These are phyloP conservation scores for Galeruca laticollis DNA, from an alignment of 2,888 invertebrate genomes.

Conservation along the genomic window DNA sequence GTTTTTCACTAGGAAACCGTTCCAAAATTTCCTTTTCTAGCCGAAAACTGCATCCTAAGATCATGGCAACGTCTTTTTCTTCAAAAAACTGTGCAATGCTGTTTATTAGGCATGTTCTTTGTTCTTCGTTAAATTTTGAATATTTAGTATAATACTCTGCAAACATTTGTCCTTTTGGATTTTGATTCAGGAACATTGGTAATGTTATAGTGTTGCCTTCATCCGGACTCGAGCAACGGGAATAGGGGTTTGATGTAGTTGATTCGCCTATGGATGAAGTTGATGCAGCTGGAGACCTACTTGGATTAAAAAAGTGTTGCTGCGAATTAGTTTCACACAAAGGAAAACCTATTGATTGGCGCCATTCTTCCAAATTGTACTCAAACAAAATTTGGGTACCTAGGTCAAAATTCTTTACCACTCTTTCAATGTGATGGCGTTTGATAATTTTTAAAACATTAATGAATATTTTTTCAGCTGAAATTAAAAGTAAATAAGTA, in stretches of 20 bases:
- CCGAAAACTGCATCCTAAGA: too few relatives aligned
- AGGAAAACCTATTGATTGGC: constrained; percentile 41
- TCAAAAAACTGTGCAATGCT: constrained; percentile 35
- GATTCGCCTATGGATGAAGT: constrained; percentile 12
- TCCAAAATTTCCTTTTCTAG: too few relatives aligned
- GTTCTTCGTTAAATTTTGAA: constrained; percentile 46
- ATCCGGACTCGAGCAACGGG: constrained; percentile 4
- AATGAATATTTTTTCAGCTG: constrained; percentile 33
- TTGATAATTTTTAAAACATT: constrained; percentile 42
- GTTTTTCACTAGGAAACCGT: too few relatives aligned
- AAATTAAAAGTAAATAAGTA: too few relatives aligned
- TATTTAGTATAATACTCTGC: constrained; percentile 44
- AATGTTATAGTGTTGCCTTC: neutral
- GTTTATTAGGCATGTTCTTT: constrained; percentile 42
- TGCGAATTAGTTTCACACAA: constrained; percentile 12
- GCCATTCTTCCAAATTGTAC: too few relatives aligned
- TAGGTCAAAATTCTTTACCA: constrained; percentile 46
- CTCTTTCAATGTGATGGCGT: constrained; percentile 44
- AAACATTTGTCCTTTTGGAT: constrained; percentile 37
- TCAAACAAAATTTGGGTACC: constrained; percentile 43
- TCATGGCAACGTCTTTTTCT: constrained; percentile 38
- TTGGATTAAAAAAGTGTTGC: constrained; percentile 3
- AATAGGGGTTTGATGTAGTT: constrained; percentile 16
- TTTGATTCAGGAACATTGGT: too few relatives aligned
- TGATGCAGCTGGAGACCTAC: constrained; percentile 19